Conservation (phyloP, 1,140 invertebrate species). For the Drosophila mojavensis region DNA sequence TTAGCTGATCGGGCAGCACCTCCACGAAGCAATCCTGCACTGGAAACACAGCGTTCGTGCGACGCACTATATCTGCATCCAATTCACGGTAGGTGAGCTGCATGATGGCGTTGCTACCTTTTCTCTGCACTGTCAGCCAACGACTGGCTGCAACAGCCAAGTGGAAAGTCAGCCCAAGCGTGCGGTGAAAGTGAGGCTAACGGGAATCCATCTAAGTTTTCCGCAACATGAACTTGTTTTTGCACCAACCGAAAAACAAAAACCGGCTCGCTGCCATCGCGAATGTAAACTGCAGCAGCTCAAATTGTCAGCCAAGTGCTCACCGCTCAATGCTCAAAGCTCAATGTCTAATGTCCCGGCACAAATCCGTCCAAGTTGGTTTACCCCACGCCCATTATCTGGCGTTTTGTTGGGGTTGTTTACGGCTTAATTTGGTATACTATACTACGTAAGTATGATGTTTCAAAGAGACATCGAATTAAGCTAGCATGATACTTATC, state of each 20-base stretch:
- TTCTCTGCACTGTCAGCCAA: constrained; percentile 19
- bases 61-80: constrained; percentile 86
- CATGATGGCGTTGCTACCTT: constrained; percentile 66
- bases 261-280: constrained; percentile 26
- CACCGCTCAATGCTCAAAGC: background rate
- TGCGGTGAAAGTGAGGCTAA: constrained; percentile 52
- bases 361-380: too few species aligned
- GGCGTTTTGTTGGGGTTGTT: too few species aligned
- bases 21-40: constrained; percentile 88
- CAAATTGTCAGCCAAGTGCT: background rate
- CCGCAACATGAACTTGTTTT: constrained; percentile 48
- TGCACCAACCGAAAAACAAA: constrained; percentile 11
- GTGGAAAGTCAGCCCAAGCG: constrained; percentile 45
- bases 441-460: too few species aligned
- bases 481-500: too few species aligned
- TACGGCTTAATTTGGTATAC: too few species aligned
- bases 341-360: too few species aligned
- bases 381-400: background rate
- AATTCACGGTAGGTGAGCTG: constrained; percentile 86
- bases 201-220: constrained; percentile 31
- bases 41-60: constrained; percentile 88
- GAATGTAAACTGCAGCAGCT: constrained; percentile 18
- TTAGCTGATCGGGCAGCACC: constrained; percentile 88
- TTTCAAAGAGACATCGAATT: too few species aligned
- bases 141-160: constrained; percentile 38